phyloP scores from a whole-genome alignment of 2,888 invertebrate genomes.

The Bhutanitis thaidina region DNA sequence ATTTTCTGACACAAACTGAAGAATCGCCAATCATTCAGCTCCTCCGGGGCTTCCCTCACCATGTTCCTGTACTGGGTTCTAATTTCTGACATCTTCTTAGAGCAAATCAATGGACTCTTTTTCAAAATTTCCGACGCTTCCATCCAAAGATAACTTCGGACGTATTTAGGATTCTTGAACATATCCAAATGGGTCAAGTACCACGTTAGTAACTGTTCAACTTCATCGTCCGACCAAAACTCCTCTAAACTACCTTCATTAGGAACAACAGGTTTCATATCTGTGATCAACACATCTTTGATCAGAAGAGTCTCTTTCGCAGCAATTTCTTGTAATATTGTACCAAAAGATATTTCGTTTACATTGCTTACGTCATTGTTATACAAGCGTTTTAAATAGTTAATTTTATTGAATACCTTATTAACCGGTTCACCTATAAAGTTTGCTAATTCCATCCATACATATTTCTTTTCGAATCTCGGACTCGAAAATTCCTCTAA shows the following conservation, averaged over 20 bases:
- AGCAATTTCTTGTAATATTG: conserved; percentile 44
- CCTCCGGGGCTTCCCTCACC: conserved; percentile 50
- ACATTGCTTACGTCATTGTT: conserved; percentile 30
- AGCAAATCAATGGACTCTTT: conserved; percentile 60
- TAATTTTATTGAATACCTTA: conserved; percentile 60
- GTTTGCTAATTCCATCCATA: conserved; percentile 60
- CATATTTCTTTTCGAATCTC: conserved; percentile 57
- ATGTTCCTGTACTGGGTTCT: conserved; percentile 58
- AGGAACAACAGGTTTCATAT: conserved; percentile 32
- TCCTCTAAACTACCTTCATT: conserved; percentile 36
- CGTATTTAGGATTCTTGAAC: conserved; percentile 67
- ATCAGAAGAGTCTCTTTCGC: conserved; percentile 46
- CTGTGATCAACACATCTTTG: conserved; percentile 35
- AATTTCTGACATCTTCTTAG: conserved; percentile 67
- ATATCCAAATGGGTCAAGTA: conserved; percentile 65
- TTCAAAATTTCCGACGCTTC: conserved; percentile 53
- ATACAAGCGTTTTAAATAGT: conserved; percentile 56
- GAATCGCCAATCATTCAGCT: conserved; percentile 54
- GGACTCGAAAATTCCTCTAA: conserved; percentile 63
- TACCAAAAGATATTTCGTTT: conserved; percentile 35
- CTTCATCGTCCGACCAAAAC: conserved; percentile 55
- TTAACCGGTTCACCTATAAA: conserved; percentile 45
- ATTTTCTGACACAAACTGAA: conserved; percentile 65
- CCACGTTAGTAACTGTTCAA: conserved; percentile 55
- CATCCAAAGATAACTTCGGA: conserved; percentile 62